Evolutionary conservation across 92 coral and sea anemone genomes (phyloP).

Genomic region (Chrysogorgia sp.): DNA sequence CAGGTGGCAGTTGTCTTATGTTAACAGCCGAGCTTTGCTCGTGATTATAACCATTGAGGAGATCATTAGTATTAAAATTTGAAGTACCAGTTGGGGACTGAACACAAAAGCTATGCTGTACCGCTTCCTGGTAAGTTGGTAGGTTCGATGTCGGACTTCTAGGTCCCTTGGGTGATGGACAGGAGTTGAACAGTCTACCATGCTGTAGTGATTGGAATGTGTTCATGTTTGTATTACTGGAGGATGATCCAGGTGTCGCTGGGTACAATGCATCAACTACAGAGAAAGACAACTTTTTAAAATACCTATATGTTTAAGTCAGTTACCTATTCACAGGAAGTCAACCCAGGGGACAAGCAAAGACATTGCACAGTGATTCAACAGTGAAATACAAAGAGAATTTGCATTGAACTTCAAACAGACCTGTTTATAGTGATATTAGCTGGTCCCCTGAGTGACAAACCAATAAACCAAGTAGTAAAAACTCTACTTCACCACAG

Average conservation of each 20-base stretch:
- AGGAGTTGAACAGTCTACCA: slow-evolving; percentile 55
- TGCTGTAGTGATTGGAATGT: slow-evolving; percentile 69
- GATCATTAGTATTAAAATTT: slow-evolving; percentile 58
- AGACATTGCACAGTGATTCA: too few relatives aligned
- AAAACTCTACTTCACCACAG: too few relatives aligned
- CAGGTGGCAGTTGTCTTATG: slow-evolving; percentile 32
- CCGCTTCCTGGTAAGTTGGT: slow-evolving; percentile 66
- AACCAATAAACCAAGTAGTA: too few relatives aligned
- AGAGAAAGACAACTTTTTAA: neutral
- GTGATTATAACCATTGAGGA: slow-evolving; percentile 65
- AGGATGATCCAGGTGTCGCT: slow-evolving; percentile 34
- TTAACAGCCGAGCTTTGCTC: slow-evolving; percentile 68
- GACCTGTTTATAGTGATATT: too few relatives aligned
- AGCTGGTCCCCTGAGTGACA: too few relatives aligned
- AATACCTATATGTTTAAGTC: too few relatives aligned
- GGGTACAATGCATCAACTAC: slow-evolving; percentile 35
- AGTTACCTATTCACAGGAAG: too few relatives aligned
- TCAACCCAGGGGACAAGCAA: too few relatives aligned
- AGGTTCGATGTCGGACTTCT: slow-evolving; percentile 40
- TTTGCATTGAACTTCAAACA: too few relatives aligned
- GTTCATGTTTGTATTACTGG: slow-evolving; percentile 31
- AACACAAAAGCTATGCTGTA: slow-evolving; percentile 82
- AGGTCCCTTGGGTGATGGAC: slow-evolving; percentile 41
- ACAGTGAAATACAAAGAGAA: too few relatives aligned
- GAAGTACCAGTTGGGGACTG: slow-evolving; percentile 43